Conservation (phyloP, 2,888 invertebrate genomes). For the Bugulina stolonifera region DNA sequence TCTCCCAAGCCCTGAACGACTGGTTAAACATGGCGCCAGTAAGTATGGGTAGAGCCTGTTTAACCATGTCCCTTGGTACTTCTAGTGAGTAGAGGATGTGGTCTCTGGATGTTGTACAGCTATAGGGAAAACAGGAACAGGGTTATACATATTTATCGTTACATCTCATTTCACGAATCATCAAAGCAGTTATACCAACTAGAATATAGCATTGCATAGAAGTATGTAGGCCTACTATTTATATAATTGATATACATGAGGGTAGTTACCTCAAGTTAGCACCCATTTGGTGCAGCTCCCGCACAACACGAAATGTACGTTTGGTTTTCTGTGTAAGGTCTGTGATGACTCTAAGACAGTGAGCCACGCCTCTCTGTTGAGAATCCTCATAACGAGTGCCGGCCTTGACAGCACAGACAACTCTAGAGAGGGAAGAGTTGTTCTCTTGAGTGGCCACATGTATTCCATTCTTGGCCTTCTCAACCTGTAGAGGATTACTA, state of each 20-base stretch:
- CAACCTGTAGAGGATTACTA: not conserved
- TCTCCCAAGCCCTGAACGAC: slow-evolving; percentile 25
- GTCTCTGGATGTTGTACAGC: slow-evolving; percentile 14
- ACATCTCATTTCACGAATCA: no score
- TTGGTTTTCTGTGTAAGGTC: not conserved
- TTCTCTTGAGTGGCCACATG: slow-evolving; percentile 16
- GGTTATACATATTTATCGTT: no score
- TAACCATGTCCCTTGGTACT: not conserved
- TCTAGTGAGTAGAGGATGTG: slow-evolving; percentile 16
- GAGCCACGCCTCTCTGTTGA: slow-evolving; percentile 20
- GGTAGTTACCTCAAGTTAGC: slow-evolving; percentile 17
- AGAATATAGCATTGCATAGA: no score
- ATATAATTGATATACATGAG: no score
- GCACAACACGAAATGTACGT: not conserved
- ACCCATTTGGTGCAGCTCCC: slow-evolving; percentile 7
- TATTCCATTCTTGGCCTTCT: slow-evolving; percentile 16
- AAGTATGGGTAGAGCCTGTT: not conserved
- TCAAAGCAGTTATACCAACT: no score
- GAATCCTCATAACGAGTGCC: slow-evolving; percentile 21
- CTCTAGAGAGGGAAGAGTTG: slow-evolving; percentile 6
- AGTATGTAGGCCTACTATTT: no score
- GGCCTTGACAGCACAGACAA: slow-evolving; percentile 22
- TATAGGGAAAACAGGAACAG: no score
- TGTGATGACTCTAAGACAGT: slow-evolving; percentile 18
- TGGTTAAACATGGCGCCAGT: not conserved